Conservation (phyloP, 2,888 invertebrate genomes). For the Pandemis corylana region DNA sequence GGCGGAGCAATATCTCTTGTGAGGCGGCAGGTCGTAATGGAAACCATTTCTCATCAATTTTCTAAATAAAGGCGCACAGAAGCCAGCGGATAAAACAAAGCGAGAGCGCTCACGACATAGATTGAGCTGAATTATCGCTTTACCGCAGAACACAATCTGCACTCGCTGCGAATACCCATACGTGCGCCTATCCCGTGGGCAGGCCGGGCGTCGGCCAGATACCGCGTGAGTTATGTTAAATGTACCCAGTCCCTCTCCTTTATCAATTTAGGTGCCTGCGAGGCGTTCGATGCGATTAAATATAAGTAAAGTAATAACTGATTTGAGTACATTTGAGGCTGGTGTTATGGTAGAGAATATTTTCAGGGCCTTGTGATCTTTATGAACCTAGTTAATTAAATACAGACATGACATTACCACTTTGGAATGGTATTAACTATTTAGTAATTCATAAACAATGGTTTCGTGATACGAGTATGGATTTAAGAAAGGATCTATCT, state of each 20-base stretch:
- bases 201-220: slow-evolving; percentile 56
- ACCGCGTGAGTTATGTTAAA: slow-evolving; percentile 80
- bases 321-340: slow-evolving; percentile 23
- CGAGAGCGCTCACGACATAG: slow-evolving; percentile 83
- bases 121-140: slow-evolving; percentile 85
- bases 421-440: no score
- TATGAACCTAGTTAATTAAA: neutral
- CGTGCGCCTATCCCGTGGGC: slow-evolving; percentile 36
- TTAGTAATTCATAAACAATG: no score
- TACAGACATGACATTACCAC: neutral
- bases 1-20: slow-evolving; percentile 76
- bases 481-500: no score
- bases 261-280: slow-evolving; percentile 75
- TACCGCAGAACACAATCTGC: slow-evolving; percentile 84
- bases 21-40: slow-evolving; percentile 82
- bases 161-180: slow-evolving; percentile 46
- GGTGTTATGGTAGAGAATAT: neutral
- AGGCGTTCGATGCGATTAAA: slow-evolving; percentile 73
- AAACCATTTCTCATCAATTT: slow-evolving; percentile 85
- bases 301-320: slow-evolving; percentile 62
- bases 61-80: slow-evolving; percentile 85
- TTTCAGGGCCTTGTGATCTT: neutral
- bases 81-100: slow-evolving; percentile 84
- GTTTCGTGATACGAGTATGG: no score
- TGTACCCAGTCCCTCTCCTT: slow-evolving; percentile 71